Base-by-base conservation (phyloP, 2,888 invertebrate genomes). In the Clivina fossor region DNA sequence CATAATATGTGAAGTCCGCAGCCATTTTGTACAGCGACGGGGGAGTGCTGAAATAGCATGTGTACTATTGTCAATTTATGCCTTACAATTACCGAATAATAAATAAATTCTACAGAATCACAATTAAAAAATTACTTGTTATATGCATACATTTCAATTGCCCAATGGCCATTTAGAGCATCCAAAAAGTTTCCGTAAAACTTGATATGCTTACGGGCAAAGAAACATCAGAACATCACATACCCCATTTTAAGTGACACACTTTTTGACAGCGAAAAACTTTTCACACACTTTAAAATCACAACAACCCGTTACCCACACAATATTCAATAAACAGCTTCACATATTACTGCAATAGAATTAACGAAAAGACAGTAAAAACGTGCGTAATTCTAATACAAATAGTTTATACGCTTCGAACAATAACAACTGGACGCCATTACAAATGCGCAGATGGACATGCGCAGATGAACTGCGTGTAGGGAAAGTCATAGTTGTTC, bases 351-450 rank as follows among this genome's bases (percentile, higher is more conserved):
- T 74, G 73, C 75, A 76, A 72, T 74, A 74, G 74, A 77, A 72
- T 74, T 73, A 74, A 75, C 77, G 76, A 79, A 80, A 80, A 80
- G 76, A 76, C 76, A 74, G 76, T 77, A 78, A 77, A 81, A 81
- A 80, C 80, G 78, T 78, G 76, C 79, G 80, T 81, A 82, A 81
- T 81, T 80, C 80, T 76, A 78, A 78, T 79, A 80, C 78, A 82
- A 82, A 82, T 82, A 81, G 80, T 80, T 81, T 81, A 80, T 79
- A 88, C 88, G 86, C 88, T 88, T 88, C 89, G 88, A 93, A 93
- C 93, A 93, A 93, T 92, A 93, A 93, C 93, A 94, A 92, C 90
- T 72, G 86, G 91, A 88, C 92, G 93, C 93, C 93, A 94, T 94
- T 93, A 93, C 91, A 90, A 91, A 90, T 92, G 86, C 85, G 81